Evolutionary conservation across 1,140 invertebrate genomes (phyloP).

Genomic region (Megalonaias nervosa): DNA sequence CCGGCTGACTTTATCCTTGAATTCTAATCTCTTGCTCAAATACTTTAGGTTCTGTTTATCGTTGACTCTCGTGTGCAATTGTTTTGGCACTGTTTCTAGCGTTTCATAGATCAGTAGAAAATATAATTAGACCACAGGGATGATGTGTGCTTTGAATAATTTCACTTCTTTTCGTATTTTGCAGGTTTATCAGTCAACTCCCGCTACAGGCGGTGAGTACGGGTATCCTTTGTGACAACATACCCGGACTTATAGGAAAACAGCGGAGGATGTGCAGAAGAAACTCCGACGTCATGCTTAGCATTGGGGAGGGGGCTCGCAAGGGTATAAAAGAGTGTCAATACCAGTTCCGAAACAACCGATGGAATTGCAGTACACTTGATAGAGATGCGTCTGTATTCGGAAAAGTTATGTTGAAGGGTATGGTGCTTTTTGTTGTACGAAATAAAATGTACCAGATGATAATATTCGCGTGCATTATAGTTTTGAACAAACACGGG

Average conservation of each 20-base stretch:
- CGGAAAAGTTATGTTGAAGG: conserved; percentile 68
- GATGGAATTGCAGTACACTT: conserved; percentile 76
- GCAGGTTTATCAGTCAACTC: conserved; percentile 67
- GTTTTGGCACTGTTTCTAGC: background rate
- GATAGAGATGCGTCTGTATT: conserved; percentile 66
- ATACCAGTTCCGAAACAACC: conserved; percentile 75
- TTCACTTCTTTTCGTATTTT: conserved; percentile 17
- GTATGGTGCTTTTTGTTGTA: conserved; percentile 37
- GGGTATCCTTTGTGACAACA: conserved; percentile 67
- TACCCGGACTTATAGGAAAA: conserved; percentile 65
- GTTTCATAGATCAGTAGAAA: no score
- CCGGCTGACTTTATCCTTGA: background rate
- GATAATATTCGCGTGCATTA: no score
- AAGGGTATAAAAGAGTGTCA: conserved; percentile 76
- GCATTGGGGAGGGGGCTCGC: conserved; percentile 73
- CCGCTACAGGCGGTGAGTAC: conserved; percentile 63
- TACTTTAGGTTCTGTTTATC: background rate
- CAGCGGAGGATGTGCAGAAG: conserved; percentile 72
- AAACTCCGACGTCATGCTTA: conserved; percentile 74
- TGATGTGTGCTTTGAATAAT: no score
- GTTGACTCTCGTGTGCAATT: background rate
- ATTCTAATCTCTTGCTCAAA: background rate
- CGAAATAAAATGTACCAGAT: background rate
- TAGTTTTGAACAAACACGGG: no score
- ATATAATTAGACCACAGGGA: no score